A percentile compares a stretch with the other conserved stretches of the same genome.
Conservation (phyloP, 2,113 vertebrate genomes). For the Fregetta grallaria region DNA sequence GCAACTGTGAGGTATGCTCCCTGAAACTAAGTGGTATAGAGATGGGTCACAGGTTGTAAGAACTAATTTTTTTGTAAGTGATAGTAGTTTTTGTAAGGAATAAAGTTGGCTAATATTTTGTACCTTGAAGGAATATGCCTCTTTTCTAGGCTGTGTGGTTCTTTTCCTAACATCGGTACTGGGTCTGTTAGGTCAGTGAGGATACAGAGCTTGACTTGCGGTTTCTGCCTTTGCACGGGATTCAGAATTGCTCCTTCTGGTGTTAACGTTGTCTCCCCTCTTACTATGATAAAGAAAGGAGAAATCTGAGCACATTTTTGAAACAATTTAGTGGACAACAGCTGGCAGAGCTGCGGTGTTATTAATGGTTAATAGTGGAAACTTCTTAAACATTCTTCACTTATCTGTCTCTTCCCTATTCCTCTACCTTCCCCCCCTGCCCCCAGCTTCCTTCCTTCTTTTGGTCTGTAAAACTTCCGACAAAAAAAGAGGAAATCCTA, state of each 20-base stretch:
- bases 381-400: constrained; percentile 19
- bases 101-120: background rate
- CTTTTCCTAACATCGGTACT: background rate
- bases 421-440: background rate
- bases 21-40: background rate
- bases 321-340: background rate
- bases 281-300: background rate
- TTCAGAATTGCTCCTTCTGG: background rate
- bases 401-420: constrained; percentile 44
- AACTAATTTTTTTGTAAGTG: background rate
- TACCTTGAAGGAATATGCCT: background rate
- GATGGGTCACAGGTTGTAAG: background rate
- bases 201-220: background rate
- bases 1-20: background rate
- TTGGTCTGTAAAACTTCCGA: background rate
- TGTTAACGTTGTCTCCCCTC: background rate
- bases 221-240: background rate
- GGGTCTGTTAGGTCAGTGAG: background rate
- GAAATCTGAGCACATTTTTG: background rate
- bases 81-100: background rate
- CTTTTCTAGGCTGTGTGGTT: background rate
- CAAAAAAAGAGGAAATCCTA: constrained; percentile 52
- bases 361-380: background rate
- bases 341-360: constrained; percentile 5
- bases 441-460: constrained; percentile 39